Conservation (phyloP, 2,113 vertebrate genomes). For the Melanerpes aurifrons region DNA sequence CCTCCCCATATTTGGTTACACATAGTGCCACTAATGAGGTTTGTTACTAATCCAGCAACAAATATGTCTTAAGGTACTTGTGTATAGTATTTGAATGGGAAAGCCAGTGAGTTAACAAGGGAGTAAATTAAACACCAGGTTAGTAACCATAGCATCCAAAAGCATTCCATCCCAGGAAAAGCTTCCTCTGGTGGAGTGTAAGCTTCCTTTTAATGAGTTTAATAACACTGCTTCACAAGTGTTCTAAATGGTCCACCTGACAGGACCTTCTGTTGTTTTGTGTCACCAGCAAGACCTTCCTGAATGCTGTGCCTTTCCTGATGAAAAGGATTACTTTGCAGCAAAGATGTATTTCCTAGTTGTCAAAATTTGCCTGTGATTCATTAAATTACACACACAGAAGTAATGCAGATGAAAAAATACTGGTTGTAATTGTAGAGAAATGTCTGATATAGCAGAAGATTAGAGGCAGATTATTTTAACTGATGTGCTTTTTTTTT, state of each 20-base stretch:
- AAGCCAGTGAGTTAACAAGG: slow-evolving; percentile 37
- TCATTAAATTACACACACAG: neutral
- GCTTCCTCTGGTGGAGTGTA: neutral
- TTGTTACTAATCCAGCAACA: slow-evolving; percentile 20
- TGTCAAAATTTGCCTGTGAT: neutral
- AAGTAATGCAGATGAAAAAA: neutral
- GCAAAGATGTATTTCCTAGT: neutral
- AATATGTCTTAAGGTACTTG: neutral
- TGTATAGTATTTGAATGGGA: neutral
- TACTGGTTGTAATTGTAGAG: neutral
- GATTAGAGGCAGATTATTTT: neutral
- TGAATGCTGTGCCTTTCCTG: neutral
- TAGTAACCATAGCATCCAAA: slow-evolving; percentile 62
- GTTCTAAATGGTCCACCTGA: neutral
- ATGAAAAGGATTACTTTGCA: neutral
- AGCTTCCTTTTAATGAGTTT: neutral
- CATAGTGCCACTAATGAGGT: neutral
- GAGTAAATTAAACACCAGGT: slow-evolving; percentile 23
- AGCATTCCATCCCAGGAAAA: slow-evolving; percentile 23
- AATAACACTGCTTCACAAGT: neutral
- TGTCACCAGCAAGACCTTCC: neutral
- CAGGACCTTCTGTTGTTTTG: neutral
- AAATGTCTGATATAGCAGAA: neutral
- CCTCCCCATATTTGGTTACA: neutral
- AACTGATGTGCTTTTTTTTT: neutral